Percentiles rank a stretch among this genome's conserved stretches.
Conservation (phyloP, 2,113 vertebrate species). For the Nymphicus hollandicus region DNA sequence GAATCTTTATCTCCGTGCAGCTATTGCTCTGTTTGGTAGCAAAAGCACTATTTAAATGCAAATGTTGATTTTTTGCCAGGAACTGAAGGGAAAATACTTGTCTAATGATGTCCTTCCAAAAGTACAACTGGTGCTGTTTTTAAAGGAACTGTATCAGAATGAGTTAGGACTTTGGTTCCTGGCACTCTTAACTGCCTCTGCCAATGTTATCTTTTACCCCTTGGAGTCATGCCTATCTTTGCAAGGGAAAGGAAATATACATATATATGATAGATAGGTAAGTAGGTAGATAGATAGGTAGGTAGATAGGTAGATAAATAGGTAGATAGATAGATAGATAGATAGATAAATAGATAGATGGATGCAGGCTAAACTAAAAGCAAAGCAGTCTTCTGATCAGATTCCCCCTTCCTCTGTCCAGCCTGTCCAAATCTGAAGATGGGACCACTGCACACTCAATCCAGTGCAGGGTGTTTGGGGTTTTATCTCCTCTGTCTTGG, state of each 20-base stretch:
- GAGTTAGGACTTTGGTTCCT: background rate
- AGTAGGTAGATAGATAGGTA: background rate
- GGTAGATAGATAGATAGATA: too few species aligned
- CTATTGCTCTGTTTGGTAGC: background rate
- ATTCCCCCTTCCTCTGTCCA: background rate
- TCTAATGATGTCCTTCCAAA: slow-evolving; percentile 42
- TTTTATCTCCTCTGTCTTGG: background rate
- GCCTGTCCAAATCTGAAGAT: background rate
- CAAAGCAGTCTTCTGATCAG: background rate
- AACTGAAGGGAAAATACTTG: background rate
- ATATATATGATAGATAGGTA: background rate
- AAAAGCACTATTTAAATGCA: slow-evolving; percentile 67
- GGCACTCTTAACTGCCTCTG: background rate
- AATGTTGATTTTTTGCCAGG: slow-evolving; percentile 62
- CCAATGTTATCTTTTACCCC: background rate
- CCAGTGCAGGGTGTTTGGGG: background rate
- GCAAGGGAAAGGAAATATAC: background rate
- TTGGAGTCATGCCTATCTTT: background rate
- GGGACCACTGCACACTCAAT: background rate
- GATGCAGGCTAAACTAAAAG: background rate
- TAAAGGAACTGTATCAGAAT: background rate
- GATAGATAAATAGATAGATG: background rate
- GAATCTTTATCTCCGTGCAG: slow-evolving; percentile 39
- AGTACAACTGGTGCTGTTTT: slow-evolving; percentile 12
- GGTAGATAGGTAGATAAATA: too few species aligned